These are phyloP conservation scores for Chaetodon trifascialis DNA, from an alignment of 2,113 vertebrate species.

Conservation along the genomic window DNA sequence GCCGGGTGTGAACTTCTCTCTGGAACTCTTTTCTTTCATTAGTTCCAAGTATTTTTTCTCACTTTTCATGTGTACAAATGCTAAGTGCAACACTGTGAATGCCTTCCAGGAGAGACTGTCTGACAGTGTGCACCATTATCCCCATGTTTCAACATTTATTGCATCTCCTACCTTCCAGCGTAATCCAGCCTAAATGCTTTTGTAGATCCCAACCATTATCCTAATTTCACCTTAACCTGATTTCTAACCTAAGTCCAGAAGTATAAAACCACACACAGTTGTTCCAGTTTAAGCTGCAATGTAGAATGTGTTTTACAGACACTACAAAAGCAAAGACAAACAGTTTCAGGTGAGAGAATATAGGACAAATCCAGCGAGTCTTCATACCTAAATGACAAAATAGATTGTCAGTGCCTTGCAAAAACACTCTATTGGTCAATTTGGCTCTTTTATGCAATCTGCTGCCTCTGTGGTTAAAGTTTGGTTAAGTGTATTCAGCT, in stretches of 20 bases:
- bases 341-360: neutral
- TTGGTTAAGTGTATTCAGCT: neutral
- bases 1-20: neutral
- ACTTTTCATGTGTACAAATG: neutral
- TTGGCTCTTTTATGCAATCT: neutral
- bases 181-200: too few relatives aligned
- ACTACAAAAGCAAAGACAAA: too few relatives aligned
- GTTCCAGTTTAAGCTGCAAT: neutral
- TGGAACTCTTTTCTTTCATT: neutral
- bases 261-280: neutral
- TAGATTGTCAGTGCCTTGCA: neutral
- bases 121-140: neutral
- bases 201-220: too few relatives aligned
- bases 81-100: neutral
- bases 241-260: too few relatives aligned
- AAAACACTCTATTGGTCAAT: too few relatives aligned
- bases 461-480: neutral
- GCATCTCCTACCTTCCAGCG: neutral
- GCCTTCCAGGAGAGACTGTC: neutral
- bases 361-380: neutral
- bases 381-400: neutral
- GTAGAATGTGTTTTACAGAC: too few relatives aligned
- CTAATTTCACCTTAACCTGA: too few relatives aligned
- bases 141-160: neutral
- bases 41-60: neutral